A percentile compares a stretch with the other conserved stretches of the same genome.
phyloP scores from a whole-genome alignment of 2,888 invertebrate genomes.

The Melinaea menophilus region DNA sequence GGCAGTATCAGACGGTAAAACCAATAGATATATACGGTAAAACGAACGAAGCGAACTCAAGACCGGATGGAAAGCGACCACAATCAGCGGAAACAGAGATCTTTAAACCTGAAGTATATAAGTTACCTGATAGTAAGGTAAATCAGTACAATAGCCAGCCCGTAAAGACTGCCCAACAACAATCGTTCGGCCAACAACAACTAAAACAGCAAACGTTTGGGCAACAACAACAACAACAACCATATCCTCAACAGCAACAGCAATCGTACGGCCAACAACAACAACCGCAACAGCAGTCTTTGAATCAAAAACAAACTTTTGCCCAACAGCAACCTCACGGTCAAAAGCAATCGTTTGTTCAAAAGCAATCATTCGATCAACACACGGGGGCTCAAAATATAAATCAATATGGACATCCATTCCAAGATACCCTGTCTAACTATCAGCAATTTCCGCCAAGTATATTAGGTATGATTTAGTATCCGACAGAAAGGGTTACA shows the following conservation, averaged over 20 bases:
- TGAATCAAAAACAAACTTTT: background rate
- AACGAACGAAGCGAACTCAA: constrained; percentile 54
- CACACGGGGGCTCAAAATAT: constrained; percentile 18
- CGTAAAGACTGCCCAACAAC: constrained; percentile 69
- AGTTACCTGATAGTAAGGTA: constrained; percentile 61
- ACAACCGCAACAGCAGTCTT: constrained; percentile 21
- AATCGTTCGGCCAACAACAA: constrained; percentile 29
- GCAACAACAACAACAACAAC: background rate
- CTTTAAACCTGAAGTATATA: constrained; percentile 66
- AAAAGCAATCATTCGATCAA: background rate
- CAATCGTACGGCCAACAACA: constrained; percentile 15
- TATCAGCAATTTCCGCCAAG: constrained; percentile 54
- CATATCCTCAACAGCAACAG: constrained; percentile 14
- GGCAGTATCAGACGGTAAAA: constrained; percentile 56
- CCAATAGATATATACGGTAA: constrained; percentile 59
- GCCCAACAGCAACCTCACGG: constrained; percentile 21
- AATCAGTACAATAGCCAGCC: constrained; percentile 59
- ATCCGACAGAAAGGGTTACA: background rate
- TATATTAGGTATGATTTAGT: constrained; percentile 55
- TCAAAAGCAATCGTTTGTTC: background rate
- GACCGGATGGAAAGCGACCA: constrained; percentile 45
- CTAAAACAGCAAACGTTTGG: background rate
- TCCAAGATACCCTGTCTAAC: constrained; percentile 49
- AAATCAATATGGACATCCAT: constrained; percentile 43
- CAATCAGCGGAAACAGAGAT: constrained; percentile 51